Base-by-base conservation (phyloP, 1,140 invertebrate species). In the Ceratina australensis region DNA sequence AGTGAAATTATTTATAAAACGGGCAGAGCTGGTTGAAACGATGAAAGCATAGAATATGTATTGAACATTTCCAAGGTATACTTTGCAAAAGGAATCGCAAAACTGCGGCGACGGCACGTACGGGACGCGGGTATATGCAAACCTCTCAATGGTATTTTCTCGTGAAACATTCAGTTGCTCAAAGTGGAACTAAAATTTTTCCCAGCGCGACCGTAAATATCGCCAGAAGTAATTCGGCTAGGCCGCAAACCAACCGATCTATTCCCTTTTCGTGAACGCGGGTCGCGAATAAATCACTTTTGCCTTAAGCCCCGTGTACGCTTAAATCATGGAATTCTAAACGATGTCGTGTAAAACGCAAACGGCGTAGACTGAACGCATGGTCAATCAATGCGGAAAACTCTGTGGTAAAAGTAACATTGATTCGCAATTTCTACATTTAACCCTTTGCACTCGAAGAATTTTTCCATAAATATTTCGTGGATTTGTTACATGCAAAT, bases 11-110 rank as follows among this genome's bases (percentile, higher is more conserved):
- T 18, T n/a, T 8, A 33, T 66, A 12, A 28, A 22, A n/a, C 16
- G 42, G 10, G 8, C 5, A 15, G 42, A 2, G 24, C 10, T 10
- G 33, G 33, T 42, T 42, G 33, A 42, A 22, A 1, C 8, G 57
- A 59, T 12, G 22, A 15, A 1, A 16, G 22, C 60, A 47, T 56
- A 3, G 60, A 64, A 73, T 73, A 65, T 56, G 72, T 56, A 64
- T 73, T 26, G 20, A 56, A 26, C 61, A 28, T 42, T 73, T 56
- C 47, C 61, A 47, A 49, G 12, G 28, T 42, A 10, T 73, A 56
- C 54, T 56, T 65, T 52, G 10, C 61, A 52, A 47, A 74, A 47
- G 72, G 50, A 74, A 66, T 66, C 26, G 72, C 50, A 47, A 73
- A 24, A 57, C n/a, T 16, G 52, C n/a, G 52, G 61, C 56, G 20